Percentiles rank a stretch among this genome's conserved stretches.
phyloP scores from a whole-genome alignment of 1,140 invertebrate species.

The Scaptomyza hsui region DNA sequence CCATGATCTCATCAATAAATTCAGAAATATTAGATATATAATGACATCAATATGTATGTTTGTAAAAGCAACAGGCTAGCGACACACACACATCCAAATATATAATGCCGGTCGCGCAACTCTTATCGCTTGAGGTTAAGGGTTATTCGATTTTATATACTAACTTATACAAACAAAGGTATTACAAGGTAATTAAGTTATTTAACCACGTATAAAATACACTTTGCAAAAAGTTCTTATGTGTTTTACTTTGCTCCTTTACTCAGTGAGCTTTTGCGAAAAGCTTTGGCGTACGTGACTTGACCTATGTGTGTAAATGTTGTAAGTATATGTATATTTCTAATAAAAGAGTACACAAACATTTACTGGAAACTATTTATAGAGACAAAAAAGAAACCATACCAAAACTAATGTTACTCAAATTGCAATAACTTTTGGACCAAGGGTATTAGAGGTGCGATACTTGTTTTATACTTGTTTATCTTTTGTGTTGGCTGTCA shows the following conservation, averaged over 20 bases:
- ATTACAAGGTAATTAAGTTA: too few relatives aligned
- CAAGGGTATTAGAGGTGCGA: not conserved
- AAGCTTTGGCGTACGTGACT: not conserved
- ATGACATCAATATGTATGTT: not conserved
- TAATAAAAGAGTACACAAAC: too few relatives aligned
- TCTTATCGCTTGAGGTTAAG: slow-evolving; percentile 9
- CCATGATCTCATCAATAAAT: slow-evolving; percentile 1
- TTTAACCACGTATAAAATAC: not conserved
- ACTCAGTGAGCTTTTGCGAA: not conserved
- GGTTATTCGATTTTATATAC: not conserved
- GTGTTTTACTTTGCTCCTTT: not conserved
- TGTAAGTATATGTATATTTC: not conserved
- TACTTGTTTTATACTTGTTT: not conserved
- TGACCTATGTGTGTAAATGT: not conserved
- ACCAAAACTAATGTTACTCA: too few relatives aligned
- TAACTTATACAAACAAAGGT: not conserved
- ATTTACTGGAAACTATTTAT: not conserved
- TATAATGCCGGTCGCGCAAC: not conserved
- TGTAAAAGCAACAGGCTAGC: not conserved
- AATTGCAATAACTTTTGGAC: too few relatives aligned
- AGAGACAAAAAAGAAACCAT: not conserved
- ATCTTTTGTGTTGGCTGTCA: slow-evolving; percentile 9
- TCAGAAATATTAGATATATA: not conserved
- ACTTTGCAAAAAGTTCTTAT: not conserved
- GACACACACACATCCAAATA: not conserved